phyloP scores from a whole-genome alignment of 2,113 vertebrate species.

The Serilophus lunatus region DNA sequence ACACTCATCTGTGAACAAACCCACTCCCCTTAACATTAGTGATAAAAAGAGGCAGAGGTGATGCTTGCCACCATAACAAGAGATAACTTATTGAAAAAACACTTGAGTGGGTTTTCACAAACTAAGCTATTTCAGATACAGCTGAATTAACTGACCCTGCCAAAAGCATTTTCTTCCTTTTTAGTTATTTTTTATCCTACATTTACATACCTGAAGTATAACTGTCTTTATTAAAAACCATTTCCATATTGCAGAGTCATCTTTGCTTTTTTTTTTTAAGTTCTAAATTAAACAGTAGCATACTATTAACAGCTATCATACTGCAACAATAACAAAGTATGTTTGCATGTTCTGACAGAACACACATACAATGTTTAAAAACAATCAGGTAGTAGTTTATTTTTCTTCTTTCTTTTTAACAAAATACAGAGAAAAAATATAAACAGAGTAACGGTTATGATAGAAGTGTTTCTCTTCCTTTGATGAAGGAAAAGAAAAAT shows the following conservation, averaged over 20 bases:
- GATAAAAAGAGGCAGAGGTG: background rate
- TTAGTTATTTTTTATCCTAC: background rate
- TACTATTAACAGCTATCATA: background rate
- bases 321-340: background rate
- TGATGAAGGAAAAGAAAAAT: background rate
- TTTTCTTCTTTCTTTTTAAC: background rate
- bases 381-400: background rate
- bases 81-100: background rate
- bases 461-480: background rate
- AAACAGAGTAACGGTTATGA: background rate
- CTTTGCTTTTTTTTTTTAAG: background rate
- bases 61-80: background rate
- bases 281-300: background rate
- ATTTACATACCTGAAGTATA: background rate
- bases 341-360: background rate
- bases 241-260: background rate
- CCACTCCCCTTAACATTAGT: background rate
- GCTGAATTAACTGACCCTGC: constrained; percentile 16
- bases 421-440: background rate
- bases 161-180: background rate
- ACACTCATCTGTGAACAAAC: background rate
- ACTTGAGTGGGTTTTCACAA: constrained; percentile 7
- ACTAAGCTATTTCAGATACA: background rate
- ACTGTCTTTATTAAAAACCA: background rate
- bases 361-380: background rate